Evolutionary conservation across 2,113 vertebrate genomes (phyloP).

Genomic region (Ictalurus punctatus): DNA sequence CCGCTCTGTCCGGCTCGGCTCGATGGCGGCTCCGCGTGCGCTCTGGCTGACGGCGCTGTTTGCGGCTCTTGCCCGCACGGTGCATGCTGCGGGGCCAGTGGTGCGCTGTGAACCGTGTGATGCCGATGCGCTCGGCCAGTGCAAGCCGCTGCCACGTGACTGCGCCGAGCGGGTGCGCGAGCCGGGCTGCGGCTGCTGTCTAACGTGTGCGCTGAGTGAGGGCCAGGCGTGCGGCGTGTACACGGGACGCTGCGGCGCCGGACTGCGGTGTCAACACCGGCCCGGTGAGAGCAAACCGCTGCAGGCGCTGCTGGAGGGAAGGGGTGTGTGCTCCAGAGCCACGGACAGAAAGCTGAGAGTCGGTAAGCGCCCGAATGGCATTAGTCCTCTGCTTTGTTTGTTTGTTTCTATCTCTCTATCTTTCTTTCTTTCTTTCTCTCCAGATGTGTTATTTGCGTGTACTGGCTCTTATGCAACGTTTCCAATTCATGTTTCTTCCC

Average conservation of each 20-base stretch:
- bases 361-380: constrained; percentile 70
- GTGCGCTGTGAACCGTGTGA: constrained; percentile 92
- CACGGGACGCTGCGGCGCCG: constrained; percentile 87
- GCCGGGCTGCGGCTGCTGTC: constrained; percentile 92
- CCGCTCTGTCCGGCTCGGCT: constrained; percentile 56
- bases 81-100: constrained; percentile 75
- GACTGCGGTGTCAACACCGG: constrained; percentile 80
- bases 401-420: not conserved
- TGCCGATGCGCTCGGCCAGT: constrained; percentile 78
- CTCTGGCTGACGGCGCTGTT: constrained; percentile 76
- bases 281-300: constrained; percentile 81
- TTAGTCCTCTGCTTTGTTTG: not conserved
- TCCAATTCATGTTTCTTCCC: not conserved
- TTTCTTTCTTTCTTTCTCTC: not conserved
- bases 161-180: constrained; percentile 84
- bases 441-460: not conserved
- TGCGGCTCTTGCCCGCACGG: constrained; percentile 65
- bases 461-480: not conserved
- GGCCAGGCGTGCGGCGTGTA: constrained; percentile 89
- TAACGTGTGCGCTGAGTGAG: constrained; percentile 83
- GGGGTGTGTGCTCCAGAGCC: constrained; percentile 80
- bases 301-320: constrained; percentile 86
- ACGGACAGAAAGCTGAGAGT: constrained; percentile 61
- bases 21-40: constrained; percentile 75
- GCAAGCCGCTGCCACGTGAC: constrained; percentile 79